Evolutionary conservation across 2,888 invertebrate species (phyloP).

Genomic region (Zele albiditarsus): DNA sequence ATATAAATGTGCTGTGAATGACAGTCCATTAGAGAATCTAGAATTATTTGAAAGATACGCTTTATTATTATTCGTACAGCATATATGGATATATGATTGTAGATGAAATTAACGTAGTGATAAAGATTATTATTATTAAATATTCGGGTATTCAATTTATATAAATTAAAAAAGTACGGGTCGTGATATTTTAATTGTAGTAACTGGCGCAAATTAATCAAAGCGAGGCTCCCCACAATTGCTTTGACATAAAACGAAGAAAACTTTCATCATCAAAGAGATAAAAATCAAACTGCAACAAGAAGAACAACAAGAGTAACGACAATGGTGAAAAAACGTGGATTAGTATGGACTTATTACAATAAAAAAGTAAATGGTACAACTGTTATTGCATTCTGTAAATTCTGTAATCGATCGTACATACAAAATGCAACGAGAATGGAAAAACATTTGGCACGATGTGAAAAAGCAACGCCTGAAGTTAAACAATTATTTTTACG

Average conservation of each 20-base stretch:
- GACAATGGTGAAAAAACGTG: constrained; percentile 65
- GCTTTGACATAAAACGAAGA: constrained; percentile 25
- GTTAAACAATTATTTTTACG: constrained; percentile 61
- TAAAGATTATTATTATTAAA: neutral
- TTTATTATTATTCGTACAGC: constrained; percentile 38
- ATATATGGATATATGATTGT: constrained; percentile 1
- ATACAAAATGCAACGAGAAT: constrained; percentile 67
- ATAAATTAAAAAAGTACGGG: constrained; percentile 37
- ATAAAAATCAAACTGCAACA: neutral
- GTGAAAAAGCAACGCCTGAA: constrained; percentile 62
- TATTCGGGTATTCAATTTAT: constrained; percentile 4
- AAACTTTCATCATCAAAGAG: constrained; percentile 9
- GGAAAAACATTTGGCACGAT: constrained; percentile 65
- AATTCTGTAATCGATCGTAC: constrained; percentile 65
- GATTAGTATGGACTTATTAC: constrained; percentile 66
- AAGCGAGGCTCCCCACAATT: constrained; percentile 19
- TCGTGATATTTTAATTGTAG: constrained; percentile 45
- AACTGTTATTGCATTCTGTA: constrained; percentile 65
- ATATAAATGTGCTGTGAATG: constrained; percentile 26
- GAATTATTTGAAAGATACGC: constrained; percentile 39
- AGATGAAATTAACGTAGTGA: constrained; percentile 2
- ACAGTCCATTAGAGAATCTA: neutral
- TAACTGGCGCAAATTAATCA: constrained; percentile 38
- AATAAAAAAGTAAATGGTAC: constrained; percentile 64
- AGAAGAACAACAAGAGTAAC: constrained; percentile 1